phyloP scores from a whole-genome alignment of 2,888 invertebrate species.

The Nasonia oneida region DNA sequence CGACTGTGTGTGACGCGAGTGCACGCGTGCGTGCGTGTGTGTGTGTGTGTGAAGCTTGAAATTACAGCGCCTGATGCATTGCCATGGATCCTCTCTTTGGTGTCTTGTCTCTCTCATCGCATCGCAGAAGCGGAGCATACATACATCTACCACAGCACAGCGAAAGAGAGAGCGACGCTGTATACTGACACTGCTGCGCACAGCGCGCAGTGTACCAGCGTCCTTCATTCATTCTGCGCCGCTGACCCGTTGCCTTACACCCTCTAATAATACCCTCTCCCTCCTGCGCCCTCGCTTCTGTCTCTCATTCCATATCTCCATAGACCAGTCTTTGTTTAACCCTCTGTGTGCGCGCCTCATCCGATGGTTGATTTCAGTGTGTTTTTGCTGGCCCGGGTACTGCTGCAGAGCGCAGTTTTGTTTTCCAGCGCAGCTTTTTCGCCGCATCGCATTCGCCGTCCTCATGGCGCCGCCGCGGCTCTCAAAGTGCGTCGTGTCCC shows the following conservation, averaged over 20 bases:
- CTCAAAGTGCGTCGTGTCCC: background rate
- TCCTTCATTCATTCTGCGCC: constrained; percentile 20
- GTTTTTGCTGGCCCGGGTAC: background rate
- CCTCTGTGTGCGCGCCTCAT: background rate
- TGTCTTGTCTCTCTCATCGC: constrained; percentile 19
- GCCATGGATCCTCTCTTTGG: constrained; percentile 71
- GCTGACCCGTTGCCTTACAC: constrained; percentile 19
- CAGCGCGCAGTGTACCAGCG: background rate
- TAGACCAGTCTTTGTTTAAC: constrained; percentile 8
- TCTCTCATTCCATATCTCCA: background rate
- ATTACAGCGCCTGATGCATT: constrained; percentile 69
- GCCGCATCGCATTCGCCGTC: background rate
- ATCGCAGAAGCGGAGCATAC: background rate
- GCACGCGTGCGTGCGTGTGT: background rate
- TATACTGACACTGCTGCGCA: background rate
- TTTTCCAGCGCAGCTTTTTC: constrained; percentile 1
- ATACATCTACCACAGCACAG: background rate
- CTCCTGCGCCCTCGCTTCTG: background rate
- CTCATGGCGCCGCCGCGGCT: background rate
- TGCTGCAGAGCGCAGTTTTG: background rate
- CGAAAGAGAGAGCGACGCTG: background rate
- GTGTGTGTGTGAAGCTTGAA: constrained; percentile 12
- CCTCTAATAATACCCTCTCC: constrained; percentile 8
- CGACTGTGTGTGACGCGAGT: background rate
- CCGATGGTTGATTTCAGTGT: background rate